Conservation (phyloP, 2,113 vertebrate species). For the Odobenus rosmarus region DNA sequence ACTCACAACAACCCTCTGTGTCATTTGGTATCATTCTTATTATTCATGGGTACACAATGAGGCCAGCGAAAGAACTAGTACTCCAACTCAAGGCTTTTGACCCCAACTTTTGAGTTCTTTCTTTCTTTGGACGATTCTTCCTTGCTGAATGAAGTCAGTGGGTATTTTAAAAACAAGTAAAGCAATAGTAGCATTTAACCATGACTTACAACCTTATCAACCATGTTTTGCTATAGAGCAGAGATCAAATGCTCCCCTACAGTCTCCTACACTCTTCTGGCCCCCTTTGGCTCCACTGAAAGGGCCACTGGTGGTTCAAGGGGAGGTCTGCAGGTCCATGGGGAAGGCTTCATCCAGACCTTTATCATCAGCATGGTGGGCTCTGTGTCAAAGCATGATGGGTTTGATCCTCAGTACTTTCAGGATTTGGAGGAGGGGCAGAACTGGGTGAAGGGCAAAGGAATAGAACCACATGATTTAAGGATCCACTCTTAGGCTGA, state of each 20-base stretch:
- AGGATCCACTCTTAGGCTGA: background rate
- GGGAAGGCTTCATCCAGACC: background rate
- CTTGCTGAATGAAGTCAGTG: slow-evolving; percentile 17
- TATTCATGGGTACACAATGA: background rate
- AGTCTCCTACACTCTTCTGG: background rate
- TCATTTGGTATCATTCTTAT: background rate
- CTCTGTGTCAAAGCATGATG: background rate
- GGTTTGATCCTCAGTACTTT: background rate
- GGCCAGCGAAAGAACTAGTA: background rate
- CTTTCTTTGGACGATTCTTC: background rate
- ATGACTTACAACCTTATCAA: background rate
- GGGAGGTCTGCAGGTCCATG: background rate
- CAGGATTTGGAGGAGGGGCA: background rate
- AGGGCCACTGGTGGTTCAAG: background rate
- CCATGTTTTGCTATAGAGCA: background rate
- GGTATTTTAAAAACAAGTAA: slow-evolving; percentile 26
- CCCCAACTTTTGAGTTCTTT: background rate
- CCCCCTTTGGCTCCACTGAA: background rate
- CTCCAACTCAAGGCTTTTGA: background rate
- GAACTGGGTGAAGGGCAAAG: background rate
- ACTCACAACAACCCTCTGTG: background rate
- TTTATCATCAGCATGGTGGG: background rate
- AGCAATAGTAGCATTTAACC: background rate
- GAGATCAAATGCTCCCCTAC: background rate
- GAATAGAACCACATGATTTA: background rate